Percentiles rank a stretch among this genome's conserved stretches.
Evolutionary conservation across 2,797 vertebrate genomes (phyloP).

Genomic region (Schizopygopsis pylzovi): DNA sequence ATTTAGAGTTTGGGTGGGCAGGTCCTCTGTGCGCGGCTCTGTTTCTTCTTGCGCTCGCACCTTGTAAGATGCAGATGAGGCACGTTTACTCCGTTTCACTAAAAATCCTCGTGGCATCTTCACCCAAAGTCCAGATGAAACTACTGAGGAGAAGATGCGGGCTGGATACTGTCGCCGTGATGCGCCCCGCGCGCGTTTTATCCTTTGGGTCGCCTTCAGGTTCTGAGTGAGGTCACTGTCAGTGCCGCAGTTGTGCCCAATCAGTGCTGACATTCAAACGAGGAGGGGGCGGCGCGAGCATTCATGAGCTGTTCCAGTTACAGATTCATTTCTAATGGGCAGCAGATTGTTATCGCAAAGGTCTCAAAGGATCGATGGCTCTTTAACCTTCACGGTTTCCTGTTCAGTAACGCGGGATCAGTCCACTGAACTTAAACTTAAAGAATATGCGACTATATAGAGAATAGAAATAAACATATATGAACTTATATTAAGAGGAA

Average conservation of each 20-base stretch:
- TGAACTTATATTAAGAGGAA: not conserved
- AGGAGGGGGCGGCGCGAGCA: slow-evolving; percentile 56
- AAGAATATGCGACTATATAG: not conserved
- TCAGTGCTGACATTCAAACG: slow-evolving; percentile 53
- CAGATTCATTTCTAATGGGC: slow-evolving; percentile 54
- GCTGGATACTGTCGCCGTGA: slow-evolving; percentile 44
- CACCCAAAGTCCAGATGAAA: slow-evolving; percentile 29
- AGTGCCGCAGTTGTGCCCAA: slow-evolving; percentile 59
- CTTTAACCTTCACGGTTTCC: slow-evolving; percentile 30
- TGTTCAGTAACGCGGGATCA: slow-evolving; percentile 9
- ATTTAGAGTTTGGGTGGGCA: slow-evolving; percentile 33
- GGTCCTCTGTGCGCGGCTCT: slow-evolving; percentile 29
- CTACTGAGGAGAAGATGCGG: slow-evolving; percentile 41
- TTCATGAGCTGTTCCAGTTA: slow-evolving; percentile 52
- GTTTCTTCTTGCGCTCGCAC: slow-evolving; percentile 66
- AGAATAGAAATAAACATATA: not conserved
- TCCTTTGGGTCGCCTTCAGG: slow-evolving; percentile 57
- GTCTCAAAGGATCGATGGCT: slow-evolving; percentile 40
- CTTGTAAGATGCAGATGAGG: slow-evolving; percentile 81
- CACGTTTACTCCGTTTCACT: slow-evolving; percentile 89
- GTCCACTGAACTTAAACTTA: not conserved
- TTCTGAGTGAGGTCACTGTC: slow-evolving; percentile 61
- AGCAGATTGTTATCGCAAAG: slow-evolving; percentile 45
- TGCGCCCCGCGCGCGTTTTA: slow-evolving; percentile 61
- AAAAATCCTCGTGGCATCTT: slow-evolving; percentile 93